phyloP scores from a whole-genome alignment of 2,888 invertebrate genomes.

The Sphinx pinastri region DNA sequence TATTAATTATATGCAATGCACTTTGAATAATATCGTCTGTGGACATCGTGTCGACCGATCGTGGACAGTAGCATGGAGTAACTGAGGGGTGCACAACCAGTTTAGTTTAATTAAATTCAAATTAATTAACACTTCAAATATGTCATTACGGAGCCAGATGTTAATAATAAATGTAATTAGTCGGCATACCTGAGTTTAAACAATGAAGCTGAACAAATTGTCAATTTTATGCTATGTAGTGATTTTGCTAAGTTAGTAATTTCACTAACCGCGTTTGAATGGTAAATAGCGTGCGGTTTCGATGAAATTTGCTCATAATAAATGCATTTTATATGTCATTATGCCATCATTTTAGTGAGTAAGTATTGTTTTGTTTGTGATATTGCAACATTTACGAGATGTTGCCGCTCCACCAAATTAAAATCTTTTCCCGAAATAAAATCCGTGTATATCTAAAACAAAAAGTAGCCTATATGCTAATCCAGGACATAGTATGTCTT shows the following conservation, averaged over 20 bases:
- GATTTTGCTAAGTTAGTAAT: not conserved
- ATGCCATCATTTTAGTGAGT: too few relatives aligned
- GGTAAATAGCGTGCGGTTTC: not conserved
- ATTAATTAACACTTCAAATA: not conserved
- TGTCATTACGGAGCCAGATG: not conserved
- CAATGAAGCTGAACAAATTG: conserved; percentile 4
- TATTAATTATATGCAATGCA: conserved; percentile 71
- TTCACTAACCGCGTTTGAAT: not conserved
- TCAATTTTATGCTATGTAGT: not conserved
- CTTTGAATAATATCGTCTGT: conserved; percentile 74
- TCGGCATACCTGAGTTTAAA: not conserved
- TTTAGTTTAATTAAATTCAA: conserved; percentile 62
- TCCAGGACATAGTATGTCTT: too few relatives aligned
- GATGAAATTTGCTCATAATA: not conserved
- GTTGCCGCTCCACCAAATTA: too few relatives aligned
- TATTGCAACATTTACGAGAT: too few relatives aligned
- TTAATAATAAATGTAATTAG: not conserved
- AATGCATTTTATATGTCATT: not conserved
- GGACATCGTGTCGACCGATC: conserved; percentile 66
- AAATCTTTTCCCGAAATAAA: too few relatives aligned
- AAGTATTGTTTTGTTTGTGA: too few relatives aligned
- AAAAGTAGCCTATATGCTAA: too few relatives aligned
- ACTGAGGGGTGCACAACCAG: conserved; percentile 71
- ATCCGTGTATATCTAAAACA: too few relatives aligned
- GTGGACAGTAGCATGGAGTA: conserved; percentile 56